A percentile compares a stretch with the other conserved stretches of the same genome.
Conservation (phyloP, 2,888 invertebrate genomes). For the Linnaemya tessellans region DNA sequence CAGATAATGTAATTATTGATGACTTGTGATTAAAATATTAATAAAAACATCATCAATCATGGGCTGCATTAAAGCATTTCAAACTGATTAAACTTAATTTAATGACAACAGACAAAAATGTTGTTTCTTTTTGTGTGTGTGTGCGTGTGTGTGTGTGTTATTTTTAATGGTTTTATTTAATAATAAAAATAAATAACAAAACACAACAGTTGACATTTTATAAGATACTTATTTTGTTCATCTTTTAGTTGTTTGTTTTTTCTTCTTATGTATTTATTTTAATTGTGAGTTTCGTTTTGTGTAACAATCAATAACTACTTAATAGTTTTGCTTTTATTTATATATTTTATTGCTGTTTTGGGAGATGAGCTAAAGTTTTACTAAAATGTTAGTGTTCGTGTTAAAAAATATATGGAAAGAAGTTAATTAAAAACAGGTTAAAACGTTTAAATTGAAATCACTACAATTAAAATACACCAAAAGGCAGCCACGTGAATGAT, state of each 20-base stretch:
- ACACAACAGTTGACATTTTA: constrained; percentile 56
- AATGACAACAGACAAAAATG: constrained; percentile 20
- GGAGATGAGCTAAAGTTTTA: background rate
- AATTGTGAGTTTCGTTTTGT: constrained; percentile 12
- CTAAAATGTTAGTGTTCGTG: background rate
- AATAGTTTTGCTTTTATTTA: constrained; percentile 43
- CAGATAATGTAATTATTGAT: constrained; percentile 63
- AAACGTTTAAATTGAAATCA: constrained; percentile 63
- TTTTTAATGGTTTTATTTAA: constrained; percentile 24
- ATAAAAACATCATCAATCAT: constrained; percentile 65
- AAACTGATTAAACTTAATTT: constrained; percentile 68
- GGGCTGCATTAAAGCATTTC: constrained; percentile 41
- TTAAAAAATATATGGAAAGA: constrained; percentile 38
- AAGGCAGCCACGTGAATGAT: constrained; percentile 24
- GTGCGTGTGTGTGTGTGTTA: no score
- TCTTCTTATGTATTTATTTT: background rate
- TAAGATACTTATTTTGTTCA: constrained; percentile 45
- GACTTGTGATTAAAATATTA: constrained; percentile 57
- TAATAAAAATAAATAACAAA: constrained; percentile 9
- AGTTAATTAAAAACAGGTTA: constrained; percentile 69
- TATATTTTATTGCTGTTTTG: background rate
- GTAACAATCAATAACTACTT: constrained; percentile 64
- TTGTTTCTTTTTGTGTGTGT: no score
- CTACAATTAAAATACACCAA: constrained; percentile 2
- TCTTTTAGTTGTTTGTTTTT: background rate